Base-by-base conservation (phyloP, 2,113 vertebrate genomes). In the Polypterus bichir region DNA sequence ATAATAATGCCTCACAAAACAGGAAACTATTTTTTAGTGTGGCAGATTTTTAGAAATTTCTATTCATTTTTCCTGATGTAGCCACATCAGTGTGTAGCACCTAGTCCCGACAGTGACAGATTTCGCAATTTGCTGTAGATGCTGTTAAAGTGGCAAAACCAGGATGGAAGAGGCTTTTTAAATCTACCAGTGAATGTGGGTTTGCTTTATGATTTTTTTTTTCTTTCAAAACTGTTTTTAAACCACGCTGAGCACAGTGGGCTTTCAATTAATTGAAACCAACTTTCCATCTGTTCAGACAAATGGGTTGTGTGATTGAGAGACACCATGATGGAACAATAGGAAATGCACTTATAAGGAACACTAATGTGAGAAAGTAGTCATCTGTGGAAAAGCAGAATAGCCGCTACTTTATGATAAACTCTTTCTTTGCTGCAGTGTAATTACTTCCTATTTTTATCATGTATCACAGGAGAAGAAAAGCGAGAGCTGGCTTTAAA, bases 221-320 rank as follows among this genome's bases (percentile, higher is more conserved):
- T 70, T 70, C 71, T 68, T 75, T 63, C 60, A 4, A 0, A 77
- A 70, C 73, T 79, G 75, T 63, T 66, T 54, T 61, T 64, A 62
- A 71, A 71, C 55, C 77, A 80, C 70, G 74, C 77, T 78, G 78
- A 73, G 79, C 79, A 75, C 81, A 79, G 78, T 74, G 67, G 61
- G 76, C 68, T 73, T 73, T 81, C 77, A 81, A 82, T 83, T 84
- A 83, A 82, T 79, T 81, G 79, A 79, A 81, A 73, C 77, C 74
- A 82, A 81, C 76, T 80, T 79, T 76, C 81, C 78, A 83, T 81
- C 78, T 82, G 81, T 68, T 78, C 64, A 68, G 59, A 58, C 71
- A 77, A 81, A 77, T 76, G 75, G n/a, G 72, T 74, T 66, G 3
- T 75, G 69, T 70, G 74, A 78, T 66, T 78, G 76, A 81, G 72